Evolutionary conservation across 2,888 invertebrate species (phyloP).

Genomic region (Limnephilus marmoratus): DNA sequence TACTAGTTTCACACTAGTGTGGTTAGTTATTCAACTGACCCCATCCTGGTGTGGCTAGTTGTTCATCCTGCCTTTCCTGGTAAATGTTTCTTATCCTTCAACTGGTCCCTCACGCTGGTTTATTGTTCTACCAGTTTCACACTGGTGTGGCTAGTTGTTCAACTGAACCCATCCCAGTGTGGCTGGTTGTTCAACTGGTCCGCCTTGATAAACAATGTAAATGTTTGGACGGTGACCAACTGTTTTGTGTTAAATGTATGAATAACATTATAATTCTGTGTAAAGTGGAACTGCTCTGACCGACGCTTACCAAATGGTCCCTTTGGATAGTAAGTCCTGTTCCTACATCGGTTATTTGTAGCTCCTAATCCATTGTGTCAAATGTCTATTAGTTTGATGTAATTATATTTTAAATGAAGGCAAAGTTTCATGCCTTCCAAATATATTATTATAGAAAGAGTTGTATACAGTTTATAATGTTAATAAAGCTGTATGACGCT

Average conservation of each 20-base stretch:
- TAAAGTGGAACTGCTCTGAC: conserved; percentile 49
- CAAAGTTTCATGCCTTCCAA: conserved; percentile 42
- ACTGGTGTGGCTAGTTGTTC: too few relatives aligned
- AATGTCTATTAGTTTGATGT: conserved; percentile 65
- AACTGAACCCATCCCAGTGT: too few relatives aligned
- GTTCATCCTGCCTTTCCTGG: neutral
- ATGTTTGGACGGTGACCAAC: conserved; percentile 16
- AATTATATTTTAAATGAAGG: conserved; percentile 60
- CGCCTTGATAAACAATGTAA: neutral
- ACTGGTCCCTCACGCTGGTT: too few relatives aligned
- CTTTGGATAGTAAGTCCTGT: conserved; percentile 54
- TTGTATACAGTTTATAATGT: conserved; percentile 62
- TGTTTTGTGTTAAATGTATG: conserved; percentile 53
- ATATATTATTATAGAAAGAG: conserved; percentile 61
- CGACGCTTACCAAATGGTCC: conserved; percentile 55
- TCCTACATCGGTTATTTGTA: conserved; percentile 63
- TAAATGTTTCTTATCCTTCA: conserved; percentile 27
- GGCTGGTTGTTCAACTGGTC: too few relatives aligned
- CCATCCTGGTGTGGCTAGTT: too few relatives aligned
- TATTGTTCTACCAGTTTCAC: too few relatives aligned
- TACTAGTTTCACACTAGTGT: too few relatives aligned
- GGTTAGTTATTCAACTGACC: too few relatives aligned
- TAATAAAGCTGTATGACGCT: conserved; percentile 63
- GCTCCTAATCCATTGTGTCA: conserved; percentile 64
- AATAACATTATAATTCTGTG: conserved; percentile 47